Percentiles rank a stretch among this genome's conserved stretches.
Evolutionary conservation across 2,888 invertebrate genomes (phyloP).

Genomic region (Colletes collaris): DNA sequence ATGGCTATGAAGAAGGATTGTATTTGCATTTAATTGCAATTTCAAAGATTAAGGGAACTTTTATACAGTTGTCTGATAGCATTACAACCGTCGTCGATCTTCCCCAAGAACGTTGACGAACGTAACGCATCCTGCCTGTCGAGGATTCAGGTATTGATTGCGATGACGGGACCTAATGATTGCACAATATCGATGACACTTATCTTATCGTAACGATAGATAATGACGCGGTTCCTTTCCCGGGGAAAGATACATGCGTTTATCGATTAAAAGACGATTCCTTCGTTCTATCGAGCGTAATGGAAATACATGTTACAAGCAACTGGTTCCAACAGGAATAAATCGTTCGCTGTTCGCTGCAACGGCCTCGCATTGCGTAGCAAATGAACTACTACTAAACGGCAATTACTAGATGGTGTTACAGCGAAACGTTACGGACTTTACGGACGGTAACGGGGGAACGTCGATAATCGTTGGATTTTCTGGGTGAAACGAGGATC

Average conservation of each 20-base stretch:
- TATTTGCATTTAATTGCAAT: too few species aligned
- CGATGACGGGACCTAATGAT: slow-evolving; percentile 22
- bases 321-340: slow-evolving; percentile 27
- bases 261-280: slow-evolving; percentile 34
- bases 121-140: slow-evolving; percentile 6
- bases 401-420: slow-evolving; percentile 7
- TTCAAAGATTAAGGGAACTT: too few species aligned
- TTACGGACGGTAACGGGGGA: not conserved
- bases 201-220: slow-evolving; percentile 59
- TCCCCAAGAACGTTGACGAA: not conserved
- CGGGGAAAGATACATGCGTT: slow-evolving; percentile 10
- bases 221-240: slow-evolving; percentile 46
- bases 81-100: too few species aligned
- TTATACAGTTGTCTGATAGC: too few species aligned
- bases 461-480: slow-evolving; percentile 22
- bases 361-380: slow-evolving; percentile 20
- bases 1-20: too few species aligned
- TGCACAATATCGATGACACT: slow-evolving; percentile 40
- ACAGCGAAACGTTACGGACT: not conserved
- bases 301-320: slow-evolving; percentile 4
- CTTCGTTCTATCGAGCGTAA: not conserved
- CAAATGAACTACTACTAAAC: slow-evolving; percentile 18
- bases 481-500: not conserved
- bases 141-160: slow-evolving; percentile 40
- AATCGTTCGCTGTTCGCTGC: slow-evolving; percentile 37